Conservation (phyloP, 2,113 vertebrate species). For the Ptilorrhoa leucosticta region DNA sequence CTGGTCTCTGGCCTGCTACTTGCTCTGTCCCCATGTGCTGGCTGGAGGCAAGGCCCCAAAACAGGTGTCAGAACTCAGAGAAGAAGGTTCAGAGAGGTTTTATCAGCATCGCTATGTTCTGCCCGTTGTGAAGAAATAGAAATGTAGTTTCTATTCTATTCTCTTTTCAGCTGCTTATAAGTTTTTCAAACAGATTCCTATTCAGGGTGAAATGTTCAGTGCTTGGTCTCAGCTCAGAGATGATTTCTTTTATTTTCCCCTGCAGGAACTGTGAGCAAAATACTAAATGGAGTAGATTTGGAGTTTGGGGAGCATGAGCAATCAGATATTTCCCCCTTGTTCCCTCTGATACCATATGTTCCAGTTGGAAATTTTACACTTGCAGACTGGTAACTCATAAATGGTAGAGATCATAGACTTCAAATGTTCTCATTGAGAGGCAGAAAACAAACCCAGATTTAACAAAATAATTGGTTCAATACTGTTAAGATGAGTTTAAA, state of each 20-base stretch:
- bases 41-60: not conserved
- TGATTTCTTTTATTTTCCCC: slow-evolving; percentile 66
- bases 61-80: not conserved
- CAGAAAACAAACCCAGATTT: slow-evolving; percentile 58
- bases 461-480: slow-evolving; percentile 56
- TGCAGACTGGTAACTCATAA: slow-evolving; percentile 57
- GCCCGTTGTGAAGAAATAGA: not conserved
- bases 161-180: slow-evolving; percentile 4
- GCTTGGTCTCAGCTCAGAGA: slow-evolving; percentile 59
- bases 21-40: not conserved
- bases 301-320: slow-evolving; percentile 44
- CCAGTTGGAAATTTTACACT: slow-evolving; percentile 58
- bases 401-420: slow-evolving; percentile 44
- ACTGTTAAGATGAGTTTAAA: slow-evolving; percentile 53
- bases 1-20: not conserved
- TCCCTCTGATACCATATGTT: slow-evolving; percentile 62
- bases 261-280: slow-evolving; percentile 57
- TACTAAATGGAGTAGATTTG: slow-evolving; percentile 36
- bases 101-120: not conserved
- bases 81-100: not conserved
- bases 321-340: slow-evolving; percentile 57
- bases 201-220: slow-evolving; percentile 58
- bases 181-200: slow-evolving; percentile 41
- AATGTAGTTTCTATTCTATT: slow-evolving; percentile 5
- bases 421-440: slow-evolving; percentile 56